phyloP scores from a whole-genome alignment of 2,113 vertebrate species.

The Zosterops japonicus region DNA sequence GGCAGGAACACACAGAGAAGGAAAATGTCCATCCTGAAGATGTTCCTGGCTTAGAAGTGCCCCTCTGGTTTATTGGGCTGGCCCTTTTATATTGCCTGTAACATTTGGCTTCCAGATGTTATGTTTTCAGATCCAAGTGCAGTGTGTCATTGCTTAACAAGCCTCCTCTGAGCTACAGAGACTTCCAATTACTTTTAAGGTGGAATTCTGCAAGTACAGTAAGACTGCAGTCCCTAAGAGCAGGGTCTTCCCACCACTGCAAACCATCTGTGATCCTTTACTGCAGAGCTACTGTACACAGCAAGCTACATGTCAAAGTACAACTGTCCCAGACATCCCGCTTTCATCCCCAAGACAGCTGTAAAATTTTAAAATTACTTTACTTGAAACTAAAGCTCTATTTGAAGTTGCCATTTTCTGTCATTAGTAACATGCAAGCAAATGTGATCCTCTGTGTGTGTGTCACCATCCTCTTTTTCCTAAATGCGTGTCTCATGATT shows the following conservation, averaged over 20 bases:
- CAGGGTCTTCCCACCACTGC: not conserved
- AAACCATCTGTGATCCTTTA: not conserved
- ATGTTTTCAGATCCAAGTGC: slow-evolving; percentile 74
- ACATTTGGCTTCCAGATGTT: slow-evolving; percentile 94
- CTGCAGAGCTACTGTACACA: not conserved
- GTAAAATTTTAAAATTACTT: not conserved
- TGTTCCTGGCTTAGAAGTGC: slow-evolving; percentile 56
- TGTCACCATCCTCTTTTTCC: not conserved
- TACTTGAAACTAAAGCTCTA: not conserved
- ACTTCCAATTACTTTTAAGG: slow-evolving; percentile 74
- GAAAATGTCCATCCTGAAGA: slow-evolving; percentile 78
- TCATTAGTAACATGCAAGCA: not conserved
- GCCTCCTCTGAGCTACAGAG: slow-evolving; percentile 55
- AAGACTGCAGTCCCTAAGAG: not conserved
- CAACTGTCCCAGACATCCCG: not conserved
- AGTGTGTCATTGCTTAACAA: slow-evolving; percentile 81
- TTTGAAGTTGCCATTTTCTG: not conserved
- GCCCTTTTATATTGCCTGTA: slow-evolving; percentile 76
- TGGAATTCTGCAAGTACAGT: slow-evolving; percentile 67
- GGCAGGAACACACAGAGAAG: slow-evolving; percentile 73
- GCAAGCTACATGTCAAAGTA: not conserved
- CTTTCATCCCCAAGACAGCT: not conserved
- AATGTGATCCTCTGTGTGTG: not conserved
- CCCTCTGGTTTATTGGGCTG: slow-evolving; percentile 57
- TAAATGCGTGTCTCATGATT: not conserved